Conservation (phyloP, 2,888 invertebrate species). For the Pomacea canaliculata region DNA sequence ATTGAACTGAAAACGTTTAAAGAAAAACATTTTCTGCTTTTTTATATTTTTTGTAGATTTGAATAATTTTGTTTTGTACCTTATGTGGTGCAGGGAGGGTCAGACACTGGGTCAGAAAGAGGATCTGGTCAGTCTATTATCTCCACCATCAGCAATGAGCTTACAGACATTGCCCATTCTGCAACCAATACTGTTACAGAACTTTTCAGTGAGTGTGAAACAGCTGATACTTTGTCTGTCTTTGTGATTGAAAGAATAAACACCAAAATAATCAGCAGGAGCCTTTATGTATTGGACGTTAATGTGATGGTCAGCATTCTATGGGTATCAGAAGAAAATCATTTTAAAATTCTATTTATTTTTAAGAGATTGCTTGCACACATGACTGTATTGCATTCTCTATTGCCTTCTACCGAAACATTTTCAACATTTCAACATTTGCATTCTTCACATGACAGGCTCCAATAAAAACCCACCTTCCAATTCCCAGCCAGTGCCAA, state of each 20-base stretch:
- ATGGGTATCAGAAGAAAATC: too few relatives aligned
- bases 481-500: slow-evolving; percentile 16
- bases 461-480: slow-evolving; percentile 24
- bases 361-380: too few relatives aligned
- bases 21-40: too few relatives aligned
- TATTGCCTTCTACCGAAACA: too few relatives aligned
- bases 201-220: slow-evolving; percentile 80
- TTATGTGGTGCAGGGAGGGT: slow-evolving; percentile 22
- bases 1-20: too few relatives aligned
- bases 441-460: slow-evolving; percentile 1
- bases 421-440: background rate
- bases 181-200: slow-evolving; percentile 91
- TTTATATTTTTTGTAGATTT: too few relatives aligned
- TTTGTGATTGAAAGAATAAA: background rate
- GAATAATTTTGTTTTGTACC: background rate
- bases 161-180: slow-evolving; percentile 85
- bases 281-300: too few relatives aligned
- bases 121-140: slow-evolving; percentile 76
- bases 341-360: too few relatives aligned
- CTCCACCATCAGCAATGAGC: slow-evolving; percentile 92
- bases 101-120: slow-evolving; percentile 40
- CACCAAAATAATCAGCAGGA: too few relatives aligned
- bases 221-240: background rate
- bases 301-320: too few relatives aligned
- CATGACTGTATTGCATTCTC: too few relatives aligned